Base-by-base conservation (phyloP, 2,797 vertebrate species). In the Lophotriccus pileatus region DNA sequence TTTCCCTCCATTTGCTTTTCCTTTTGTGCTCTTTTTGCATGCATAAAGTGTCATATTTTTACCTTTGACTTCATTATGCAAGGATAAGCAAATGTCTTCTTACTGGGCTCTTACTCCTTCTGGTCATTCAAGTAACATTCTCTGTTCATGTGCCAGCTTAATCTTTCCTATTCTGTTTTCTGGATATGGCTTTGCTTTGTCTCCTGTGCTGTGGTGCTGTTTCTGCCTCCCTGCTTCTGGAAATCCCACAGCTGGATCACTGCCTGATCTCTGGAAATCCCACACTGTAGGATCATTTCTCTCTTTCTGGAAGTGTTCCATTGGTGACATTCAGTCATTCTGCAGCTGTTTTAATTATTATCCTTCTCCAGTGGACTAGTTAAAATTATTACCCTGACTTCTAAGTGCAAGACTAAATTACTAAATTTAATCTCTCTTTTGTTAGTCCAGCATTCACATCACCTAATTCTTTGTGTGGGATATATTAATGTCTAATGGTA, bases 181-280 rank as follows among this genome's bases (percentile, higher is more conserved):
- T 91, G 75, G 63, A 4, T 87, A 15, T 83, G 78, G 24, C 59
- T 89, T 85, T 69, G 43, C 39, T 39, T 37, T 43, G 32, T 52
- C 60, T 59, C n/a, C 39, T 80, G 44, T 82, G 72, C 46, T 59
- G n/a, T 69, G 55, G 55, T 64, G 6, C 20, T 83, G 14, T 83
- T 93, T 74, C 58, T 92, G 67, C 90, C 62, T 88, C 34, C 28
- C 32, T 0, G 39, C 52, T 77, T 50, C 67, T 93, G 75, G 89
- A 87, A 92, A 77, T 94, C 68, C 68, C 79, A 37, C 79, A 83
- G 89, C 79, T 89, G 85, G 73, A 80, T 87, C 30, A 10, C 43
- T 94, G 93, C 68, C 75, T 87, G 55, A 84, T 92, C 43, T 89
- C 59, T 91, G 79, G 64, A 83, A 85, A 93, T 89, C 72, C 68